Evolutionary conservation across 2,888 invertebrate genomes (phyloP).

Genomic region (Toxonevra muliebris): DNA sequence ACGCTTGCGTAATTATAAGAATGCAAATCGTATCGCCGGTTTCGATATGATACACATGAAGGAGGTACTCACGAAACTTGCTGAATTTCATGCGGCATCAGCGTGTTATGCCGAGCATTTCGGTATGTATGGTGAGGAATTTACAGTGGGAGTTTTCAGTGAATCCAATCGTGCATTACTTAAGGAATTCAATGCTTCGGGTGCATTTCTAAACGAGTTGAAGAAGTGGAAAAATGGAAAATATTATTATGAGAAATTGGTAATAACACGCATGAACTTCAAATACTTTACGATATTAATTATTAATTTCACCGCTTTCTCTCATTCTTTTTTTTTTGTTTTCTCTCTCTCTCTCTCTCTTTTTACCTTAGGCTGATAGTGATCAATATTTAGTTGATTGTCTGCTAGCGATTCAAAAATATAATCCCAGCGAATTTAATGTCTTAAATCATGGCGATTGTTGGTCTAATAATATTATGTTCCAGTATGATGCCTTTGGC

Average conservation of each 20-base stretch:
- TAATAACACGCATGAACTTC: slow-evolving; percentile 26
- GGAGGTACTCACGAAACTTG: slow-evolving; percentile 55
- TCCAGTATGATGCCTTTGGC: slow-evolving; percentile 58
- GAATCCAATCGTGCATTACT: slow-evolving; percentile 48
- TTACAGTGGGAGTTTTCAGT: slow-evolving; percentile 52
- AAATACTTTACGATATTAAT: not conserved
- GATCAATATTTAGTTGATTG: slow-evolving; percentile 56
- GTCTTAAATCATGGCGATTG: slow-evolving; percentile 57
- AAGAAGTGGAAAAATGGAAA: slow-evolving; percentile 57
- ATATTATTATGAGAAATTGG: slow-evolving; percentile 54
- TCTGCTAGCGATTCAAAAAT: slow-evolving; percentile 43
- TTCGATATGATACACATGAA: slow-evolving; percentile 56
- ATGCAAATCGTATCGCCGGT: slow-evolving; percentile 54
- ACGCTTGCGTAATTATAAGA: slow-evolving; percentile 51
- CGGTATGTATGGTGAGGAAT: slow-evolving; percentile 50
- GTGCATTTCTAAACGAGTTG: slow-evolving; percentile 51
- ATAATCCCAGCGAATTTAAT: slow-evolving; percentile 50
- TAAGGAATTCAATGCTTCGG: slow-evolving; percentile 53
- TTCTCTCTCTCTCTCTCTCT: not conserved
- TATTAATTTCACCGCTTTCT: not conserved
- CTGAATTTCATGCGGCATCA: slow-evolving; percentile 62
- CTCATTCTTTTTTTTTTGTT: too few species aligned
- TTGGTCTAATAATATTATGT: slow-evolving; percentile 61
- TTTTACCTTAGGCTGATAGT: slow-evolving; percentile 48
- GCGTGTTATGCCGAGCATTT: slow-evolving; percentile 60